Conservation (phyloP, 2,888 invertebrate genomes). For the Neoscelio sp. region DNA sequence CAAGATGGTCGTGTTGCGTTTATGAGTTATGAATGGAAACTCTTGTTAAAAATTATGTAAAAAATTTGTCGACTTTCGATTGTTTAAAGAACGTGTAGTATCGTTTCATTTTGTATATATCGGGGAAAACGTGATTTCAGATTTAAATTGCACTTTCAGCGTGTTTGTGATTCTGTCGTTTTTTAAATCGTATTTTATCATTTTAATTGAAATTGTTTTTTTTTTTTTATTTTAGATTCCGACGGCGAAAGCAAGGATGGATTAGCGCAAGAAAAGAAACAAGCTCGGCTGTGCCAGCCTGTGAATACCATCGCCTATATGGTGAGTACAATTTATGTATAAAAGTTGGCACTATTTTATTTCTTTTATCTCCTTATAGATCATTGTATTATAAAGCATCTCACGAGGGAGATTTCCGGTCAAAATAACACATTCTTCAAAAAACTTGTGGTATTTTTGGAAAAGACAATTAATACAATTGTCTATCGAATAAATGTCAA, state of each 20-base stretch:
- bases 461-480: no score
- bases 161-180: no score
- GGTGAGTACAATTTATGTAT: conserved; percentile 85
- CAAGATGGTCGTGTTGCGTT: conserved; percentile 25
- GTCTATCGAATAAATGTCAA: no score
- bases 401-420: no score
- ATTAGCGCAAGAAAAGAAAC: conserved; percentile 85
- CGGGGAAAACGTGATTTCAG: no score
- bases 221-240: conserved; percentile 84
- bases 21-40: conserved; percentile 34
- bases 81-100: background rate
- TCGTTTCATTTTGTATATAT: no score
- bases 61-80: conserved; percentile 13
- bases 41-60: conserved; percentile 46
- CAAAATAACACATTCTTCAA: no score
- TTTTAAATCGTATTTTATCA: conserved; percentile 2
- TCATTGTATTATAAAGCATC: no score
- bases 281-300: conserved; percentile 85
- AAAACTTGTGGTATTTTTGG: no score
- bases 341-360: no score
- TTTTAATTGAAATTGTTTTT: background rate
- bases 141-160: no score
- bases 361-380: no score
- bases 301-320: conserved; percentile 91
- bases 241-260: conserved; percentile 86